Evolutionary conservation across 1,140 invertebrate genomes (phyloP), one percentile per base, ranked within the genome.

Genomic region (Melitaea cinxia): DNA sequence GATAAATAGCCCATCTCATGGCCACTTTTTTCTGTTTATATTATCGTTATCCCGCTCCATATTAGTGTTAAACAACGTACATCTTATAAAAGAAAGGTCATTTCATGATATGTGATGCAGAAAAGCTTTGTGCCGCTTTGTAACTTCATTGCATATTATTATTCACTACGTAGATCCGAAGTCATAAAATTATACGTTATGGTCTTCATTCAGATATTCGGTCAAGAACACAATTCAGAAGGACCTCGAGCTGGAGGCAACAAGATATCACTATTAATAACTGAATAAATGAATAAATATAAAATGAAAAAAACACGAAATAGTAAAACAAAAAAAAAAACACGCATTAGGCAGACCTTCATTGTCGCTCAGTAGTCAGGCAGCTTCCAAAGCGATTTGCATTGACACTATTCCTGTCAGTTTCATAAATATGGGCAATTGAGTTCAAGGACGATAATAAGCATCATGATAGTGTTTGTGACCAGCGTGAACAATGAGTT

Each of bases 361-460:
- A 75, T 76, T 73, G 68, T 78, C 74, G 73, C 68, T 69, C 72
- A 64, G 72, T 73, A 82, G 72, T 75, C 68, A 65, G 70, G 60
- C 68, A 70, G 73, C 72, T 78, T 80, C 78, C 69, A 79, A 70
- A 77, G 74, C 68, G 54, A 83, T 85, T 88, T 82, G 74, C 80
- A 88, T 87, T 89, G 85, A 88, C 87, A 86, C 78, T 73, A 82
- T 75, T 88, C 80, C 87, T 80, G 78, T 83, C 81, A 83, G 80
- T 77, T 82, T 82, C 80, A 87, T 88, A 85, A 89, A 85, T 82
- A 82, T 75, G 80, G 68, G 62, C 83, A 82, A 90, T 90, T 86
- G 81, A 88, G 88, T 90, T 90, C 88, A 90, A 88, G 88, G 88
- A 86, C 85, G 76, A 70, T 53, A 60, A 82, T 84, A 84, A 87